Evolutionary conservation across 2,113 vertebrate genomes (phyloP).

Genomic region (Nycticorax nycticorax): DNA sequence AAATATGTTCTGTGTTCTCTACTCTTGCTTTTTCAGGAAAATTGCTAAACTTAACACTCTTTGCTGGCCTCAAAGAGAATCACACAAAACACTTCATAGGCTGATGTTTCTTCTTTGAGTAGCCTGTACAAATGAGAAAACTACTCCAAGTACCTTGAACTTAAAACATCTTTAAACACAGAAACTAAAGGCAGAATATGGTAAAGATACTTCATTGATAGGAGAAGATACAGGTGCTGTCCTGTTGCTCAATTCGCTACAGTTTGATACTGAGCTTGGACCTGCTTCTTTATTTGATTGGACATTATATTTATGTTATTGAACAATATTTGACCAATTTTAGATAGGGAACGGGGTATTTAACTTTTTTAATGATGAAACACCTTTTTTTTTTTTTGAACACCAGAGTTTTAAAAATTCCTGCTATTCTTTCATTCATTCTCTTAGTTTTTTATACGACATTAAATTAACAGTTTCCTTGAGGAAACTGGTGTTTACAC

Average conservation of each 20-base stretch:
- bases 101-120: neutral
- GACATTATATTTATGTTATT: neutral
- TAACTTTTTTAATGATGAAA: neutral
- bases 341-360: neutral
- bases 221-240: neutral
- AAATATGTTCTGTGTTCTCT: neutral
- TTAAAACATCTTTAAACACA: neutral
- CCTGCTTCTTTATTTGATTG: neutral
- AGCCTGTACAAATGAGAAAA: neutral
- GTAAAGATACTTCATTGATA: neutral
- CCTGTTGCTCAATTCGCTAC: neutral
- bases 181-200: neutral
- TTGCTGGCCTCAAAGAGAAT: neutral
- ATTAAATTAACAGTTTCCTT: neutral
- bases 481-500: neutral
- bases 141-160: neutral
- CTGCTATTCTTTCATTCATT: neutral
- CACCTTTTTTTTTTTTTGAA: neutral
- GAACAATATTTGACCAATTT: neutral
- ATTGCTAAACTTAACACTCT: neutral
- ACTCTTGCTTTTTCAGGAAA: neutral
- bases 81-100: neutral
- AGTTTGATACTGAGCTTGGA: neutral
- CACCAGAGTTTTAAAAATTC: neutral
- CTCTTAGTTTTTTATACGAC: neutral